Evolutionary conservation across 2,113 vertebrate genomes (phyloP).

Genomic region (Numida meleagris): DNA sequence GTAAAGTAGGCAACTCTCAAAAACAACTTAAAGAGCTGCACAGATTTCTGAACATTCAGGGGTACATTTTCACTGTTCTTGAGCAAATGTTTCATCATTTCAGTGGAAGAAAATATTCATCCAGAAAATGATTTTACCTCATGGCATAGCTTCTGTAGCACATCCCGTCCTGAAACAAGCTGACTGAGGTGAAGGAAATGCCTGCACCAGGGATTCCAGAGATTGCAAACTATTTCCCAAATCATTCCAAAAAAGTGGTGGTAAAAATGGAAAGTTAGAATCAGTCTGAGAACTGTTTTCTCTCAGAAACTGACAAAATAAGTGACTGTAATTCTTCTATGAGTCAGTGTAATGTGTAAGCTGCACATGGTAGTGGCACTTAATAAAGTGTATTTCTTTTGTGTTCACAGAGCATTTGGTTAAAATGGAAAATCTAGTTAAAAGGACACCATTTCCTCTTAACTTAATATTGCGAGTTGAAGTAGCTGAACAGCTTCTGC

Average conservation of each 20-base stretch:
- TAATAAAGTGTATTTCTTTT: not conserved
- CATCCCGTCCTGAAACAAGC: not conserved
- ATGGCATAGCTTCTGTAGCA: not conserved
- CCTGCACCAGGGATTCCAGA: not conserved
- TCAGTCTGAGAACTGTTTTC: not conserved
- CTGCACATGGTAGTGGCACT: not conserved
- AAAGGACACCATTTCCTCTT: not conserved
- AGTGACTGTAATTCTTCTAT: not conserved
- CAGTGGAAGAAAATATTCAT: not conserved
- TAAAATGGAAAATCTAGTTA: not conserved
- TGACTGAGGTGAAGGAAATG: not conserved
- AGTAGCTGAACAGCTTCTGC: constrained; percentile 49
- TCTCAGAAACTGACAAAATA: not conserved
- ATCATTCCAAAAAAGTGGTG: not conserved
- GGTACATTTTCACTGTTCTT: not conserved
- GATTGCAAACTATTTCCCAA: not conserved
- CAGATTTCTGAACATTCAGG: not conserved
- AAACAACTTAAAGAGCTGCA: not conserved
- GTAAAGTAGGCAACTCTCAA: not conserved
- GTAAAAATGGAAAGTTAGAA: not conserved
- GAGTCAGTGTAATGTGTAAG: not conserved
- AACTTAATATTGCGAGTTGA: constrained; percentile 8
- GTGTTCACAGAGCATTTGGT: not conserved
- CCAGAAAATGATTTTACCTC: not conserved
- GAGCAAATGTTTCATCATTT: not conserved